These are phyloP conservation scores for Aspidiotus rigidus DNA, from an alignment of 2,888 invertebrate genomes.

Conservation along the genomic window DNA sequence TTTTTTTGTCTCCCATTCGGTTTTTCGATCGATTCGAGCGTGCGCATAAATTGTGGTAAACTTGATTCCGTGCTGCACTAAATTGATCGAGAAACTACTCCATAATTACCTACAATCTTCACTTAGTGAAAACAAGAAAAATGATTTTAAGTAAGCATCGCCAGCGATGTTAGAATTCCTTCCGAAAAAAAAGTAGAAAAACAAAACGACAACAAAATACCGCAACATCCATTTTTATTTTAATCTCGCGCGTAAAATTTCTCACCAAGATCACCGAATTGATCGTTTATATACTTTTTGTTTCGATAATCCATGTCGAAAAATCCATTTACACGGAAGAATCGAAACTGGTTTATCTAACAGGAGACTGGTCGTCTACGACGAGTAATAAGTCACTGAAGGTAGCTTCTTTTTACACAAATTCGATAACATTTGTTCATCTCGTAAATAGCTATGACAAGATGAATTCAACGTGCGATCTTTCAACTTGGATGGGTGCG, in stretches of 20 bases:
- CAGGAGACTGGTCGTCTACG: constrained; percentile 4
- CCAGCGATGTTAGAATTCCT: too few species aligned
- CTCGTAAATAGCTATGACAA: neutral
- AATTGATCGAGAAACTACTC: too few species aligned
- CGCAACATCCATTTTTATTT: neutral
- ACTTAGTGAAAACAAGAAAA: too few species aligned
- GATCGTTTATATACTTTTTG: neutral
- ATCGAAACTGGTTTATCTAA: constrained; percentile 3
- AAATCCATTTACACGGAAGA: neutral
- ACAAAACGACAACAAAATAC: too few species aligned
- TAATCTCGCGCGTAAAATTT: neutral
- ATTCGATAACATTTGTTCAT: neutral
- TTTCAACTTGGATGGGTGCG: neutral
- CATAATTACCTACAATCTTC: too few species aligned
- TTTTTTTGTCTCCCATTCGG: too few species aligned
- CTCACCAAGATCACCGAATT: constrained; percentile 2
- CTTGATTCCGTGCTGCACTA: too few species aligned
- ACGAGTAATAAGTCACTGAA: constrained; percentile 3
- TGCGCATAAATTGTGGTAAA: too few species aligned
- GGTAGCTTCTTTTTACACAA: neutral
- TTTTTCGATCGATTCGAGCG: too few species aligned
- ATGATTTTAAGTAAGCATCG: too few species aligned
- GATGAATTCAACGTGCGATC: neutral
- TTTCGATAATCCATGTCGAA: neutral
- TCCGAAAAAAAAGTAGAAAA: too few species aligned